Percentiles rank a stretch among this genome's conserved stretches.
Conservation (phyloP, 1,140 invertebrate genomes). For the Caenorhabditis inopinata region DNA sequence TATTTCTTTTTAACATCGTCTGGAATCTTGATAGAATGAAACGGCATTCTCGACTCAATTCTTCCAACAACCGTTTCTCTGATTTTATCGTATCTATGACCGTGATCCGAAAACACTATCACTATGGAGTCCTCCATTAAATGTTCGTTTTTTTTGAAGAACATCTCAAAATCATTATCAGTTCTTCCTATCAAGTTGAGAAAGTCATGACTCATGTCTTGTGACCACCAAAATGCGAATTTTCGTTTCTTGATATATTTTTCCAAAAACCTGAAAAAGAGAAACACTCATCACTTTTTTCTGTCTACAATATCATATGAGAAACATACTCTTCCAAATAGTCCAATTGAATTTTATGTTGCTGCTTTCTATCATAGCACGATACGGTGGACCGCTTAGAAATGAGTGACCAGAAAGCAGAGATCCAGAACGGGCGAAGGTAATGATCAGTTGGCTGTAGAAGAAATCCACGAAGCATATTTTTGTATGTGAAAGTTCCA, state of each 20-base stretch:
- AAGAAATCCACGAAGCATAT: conserved; percentile 47
- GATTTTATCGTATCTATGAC: conserved; percentile 80
- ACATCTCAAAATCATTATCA: conserved; percentile 50
- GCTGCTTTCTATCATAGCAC: conserved; percentile 54
- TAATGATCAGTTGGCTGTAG: conserved; percentile 49
- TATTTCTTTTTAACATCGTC: conserved; percentile 74
- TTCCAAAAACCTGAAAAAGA: conserved; percentile 45
- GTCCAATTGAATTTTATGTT: conserved; percentile 43
- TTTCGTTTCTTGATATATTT: conserved; percentile 50
- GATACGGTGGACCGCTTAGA: conserved; percentile 41
- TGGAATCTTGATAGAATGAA: conserved; percentile 78
- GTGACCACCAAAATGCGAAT: conserved; percentile 57
- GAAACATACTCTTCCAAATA: conserved; percentile 34
- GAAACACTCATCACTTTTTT: background rate
- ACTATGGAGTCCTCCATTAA: conserved; percentile 71
- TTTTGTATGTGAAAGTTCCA: conserved; percentile 63
- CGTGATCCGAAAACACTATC: conserved; percentile 86
- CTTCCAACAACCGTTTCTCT: conserved; percentile 78
- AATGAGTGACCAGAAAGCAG: conserved; percentile 41
- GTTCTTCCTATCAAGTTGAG: conserved; percentile 54
- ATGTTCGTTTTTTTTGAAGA: conserved; percentile 45
- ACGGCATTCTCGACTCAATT: conserved; percentile 84
- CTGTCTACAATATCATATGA: background rate
- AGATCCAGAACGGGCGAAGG: conserved; percentile 39
- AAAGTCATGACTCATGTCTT: conserved; percentile 57